Evolutionary conservation across 2,888 invertebrate genomes (phyloP).

Genomic region (Ceramica pisi): DNA sequence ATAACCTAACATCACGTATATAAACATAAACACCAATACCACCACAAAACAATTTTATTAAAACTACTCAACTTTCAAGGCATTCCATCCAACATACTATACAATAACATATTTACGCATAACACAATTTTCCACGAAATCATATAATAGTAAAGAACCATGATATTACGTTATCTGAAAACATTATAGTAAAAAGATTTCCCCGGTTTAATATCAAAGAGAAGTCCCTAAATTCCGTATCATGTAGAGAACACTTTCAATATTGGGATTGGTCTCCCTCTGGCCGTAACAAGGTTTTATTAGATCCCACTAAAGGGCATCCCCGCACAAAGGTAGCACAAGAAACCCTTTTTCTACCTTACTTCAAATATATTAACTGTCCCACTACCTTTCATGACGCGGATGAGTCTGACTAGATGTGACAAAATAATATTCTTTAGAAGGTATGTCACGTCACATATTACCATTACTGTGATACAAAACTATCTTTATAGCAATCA

Average conservation of each 20-base stretch:
- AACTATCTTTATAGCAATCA: no score
- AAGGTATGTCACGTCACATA: no score
- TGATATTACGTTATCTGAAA: slow-evolving; percentile 74
- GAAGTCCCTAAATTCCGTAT: slow-evolving; percentile 90
- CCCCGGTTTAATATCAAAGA: slow-evolving; percentile 89
- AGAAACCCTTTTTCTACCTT: slow-evolving; percentile 90
- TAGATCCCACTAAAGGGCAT: slow-evolving; percentile 91
- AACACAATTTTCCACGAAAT: slow-evolving; percentile 64
- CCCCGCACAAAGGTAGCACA: slow-evolving; percentile 90
- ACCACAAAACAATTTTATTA: slow-evolving; percentile 25
- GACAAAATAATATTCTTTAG: slow-evolving; percentile 15
- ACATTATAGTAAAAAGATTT: slow-evolving; percentile 85
- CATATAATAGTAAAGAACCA: slow-evolving; percentile 65
- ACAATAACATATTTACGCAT: slow-evolving; percentile 52
- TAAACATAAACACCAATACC: not conserved
- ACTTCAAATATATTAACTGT: slow-evolving; percentile 91
- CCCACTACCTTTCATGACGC: slow-evolving; percentile 81
- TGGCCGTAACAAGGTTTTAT: slow-evolving; percentile 91
- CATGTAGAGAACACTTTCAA: slow-evolving; percentile 91
- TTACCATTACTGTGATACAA: no score
- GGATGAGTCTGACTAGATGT: slow-evolving; percentile 70
- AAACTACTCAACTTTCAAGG: slow-evolving; percentile 12
- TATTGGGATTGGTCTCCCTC: slow-evolving; percentile 91
- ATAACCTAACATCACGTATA: not conserved
- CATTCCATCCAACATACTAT: slow-evolving; percentile 12